These are phyloP conservation scores for Pseudopleuronectes americanus DNA, from an alignment of 2,797 vertebrate genomes.

Conservation along the genomic window DNA sequence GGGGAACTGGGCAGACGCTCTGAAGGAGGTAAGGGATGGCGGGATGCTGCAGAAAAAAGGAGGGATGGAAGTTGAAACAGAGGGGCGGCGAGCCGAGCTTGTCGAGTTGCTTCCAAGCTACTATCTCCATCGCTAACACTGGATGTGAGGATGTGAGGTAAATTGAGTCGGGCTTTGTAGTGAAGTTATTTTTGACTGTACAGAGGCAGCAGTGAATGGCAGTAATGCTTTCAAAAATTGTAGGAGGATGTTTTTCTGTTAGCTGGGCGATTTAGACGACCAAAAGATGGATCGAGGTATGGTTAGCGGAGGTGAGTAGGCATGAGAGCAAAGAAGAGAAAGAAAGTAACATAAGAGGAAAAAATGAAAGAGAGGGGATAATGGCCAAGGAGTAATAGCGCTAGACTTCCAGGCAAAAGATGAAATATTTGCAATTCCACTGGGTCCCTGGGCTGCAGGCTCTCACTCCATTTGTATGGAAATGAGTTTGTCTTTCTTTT, in stretches of 20 bases:
- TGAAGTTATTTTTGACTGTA: constrained; percentile 42
- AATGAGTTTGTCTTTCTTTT: constrained; percentile 86
- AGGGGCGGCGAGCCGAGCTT: constrained; percentile 31
- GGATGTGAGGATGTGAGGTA: constrained; percentile 1
- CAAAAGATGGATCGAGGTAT: constrained; percentile 25
- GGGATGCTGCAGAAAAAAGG: constrained; percentile 40
- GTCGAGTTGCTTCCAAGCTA: constrained; percentile 35
- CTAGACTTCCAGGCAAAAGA: constrained; percentile 81
- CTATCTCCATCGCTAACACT: not conserved
- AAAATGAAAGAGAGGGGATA: constrained; percentile 72
- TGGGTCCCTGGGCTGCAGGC: constrained; percentile 80
- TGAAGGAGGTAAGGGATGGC: constrained; percentile 62
- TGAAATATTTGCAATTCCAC: constrained; percentile 88
- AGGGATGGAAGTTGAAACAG: constrained; percentile 47
- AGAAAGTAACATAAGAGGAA: constrained; percentile 47
- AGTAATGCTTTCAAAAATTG: constrained; percentile 26
- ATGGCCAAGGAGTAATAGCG: constrained; percentile 77
- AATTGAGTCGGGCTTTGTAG: constrained; percentile 29
- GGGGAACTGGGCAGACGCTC: constrained; percentile 73
- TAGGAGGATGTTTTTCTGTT: constrained; percentile 33
- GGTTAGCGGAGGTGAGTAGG: constrained; percentile 28
- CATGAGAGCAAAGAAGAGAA: constrained; percentile 42
- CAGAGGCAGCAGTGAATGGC: constrained; percentile 7
- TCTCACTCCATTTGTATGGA: constrained; percentile 89
- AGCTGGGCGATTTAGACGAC: constrained; percentile 44